Percentiles rank a stretch among this genome's conserved stretches.
phyloP scores from a whole-genome alignment of 2,113 vertebrate species.

The Amia ocellicauda region DNA sequence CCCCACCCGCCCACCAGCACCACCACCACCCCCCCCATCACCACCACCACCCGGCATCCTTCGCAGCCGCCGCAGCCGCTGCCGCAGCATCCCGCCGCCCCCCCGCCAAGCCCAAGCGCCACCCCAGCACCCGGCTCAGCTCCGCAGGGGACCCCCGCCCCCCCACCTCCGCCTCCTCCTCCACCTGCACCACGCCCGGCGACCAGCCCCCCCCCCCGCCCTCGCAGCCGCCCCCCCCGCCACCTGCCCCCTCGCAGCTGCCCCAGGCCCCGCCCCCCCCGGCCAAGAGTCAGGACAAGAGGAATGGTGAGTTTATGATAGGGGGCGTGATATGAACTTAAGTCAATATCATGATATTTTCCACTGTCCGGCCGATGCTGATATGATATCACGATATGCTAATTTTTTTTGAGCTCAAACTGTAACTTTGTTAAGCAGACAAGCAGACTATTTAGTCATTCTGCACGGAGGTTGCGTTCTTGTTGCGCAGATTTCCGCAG shows the following conservation, averaged over 20 bases:
- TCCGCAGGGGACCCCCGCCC: slow-evolving; percentile 45
- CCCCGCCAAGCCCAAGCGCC: slow-evolving; percentile 79
- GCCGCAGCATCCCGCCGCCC: slow-evolving; percentile 66
- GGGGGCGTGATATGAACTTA: too few relatives aligned
- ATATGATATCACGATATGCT: too few relatives aligned
- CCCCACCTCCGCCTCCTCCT: slow-evolving; percentile 36
- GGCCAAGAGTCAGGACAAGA: slow-evolving; percentile 65
- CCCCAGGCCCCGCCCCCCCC: slow-evolving; percentile 46
- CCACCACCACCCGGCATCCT: too few relatives aligned
- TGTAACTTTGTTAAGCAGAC: too few relatives aligned
- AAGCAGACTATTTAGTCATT: too few relatives aligned
- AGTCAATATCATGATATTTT: too few relatives aligned
- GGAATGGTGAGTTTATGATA: slow-evolving; percentile 51
- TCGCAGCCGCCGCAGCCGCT: too few relatives aligned
- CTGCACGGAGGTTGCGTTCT: too few relatives aligned
- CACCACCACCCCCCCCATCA: not conserved
- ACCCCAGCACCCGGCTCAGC: slow-evolving; percentile 87
- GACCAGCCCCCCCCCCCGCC: slow-evolving; percentile 50
- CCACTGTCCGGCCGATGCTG: too few relatives aligned
- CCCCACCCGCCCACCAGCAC: slow-evolving; percentile 57
- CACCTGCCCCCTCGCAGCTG: slow-evolving; percentile 41
- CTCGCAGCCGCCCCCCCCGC: slow-evolving; percentile 41
- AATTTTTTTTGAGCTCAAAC: too few relatives aligned
- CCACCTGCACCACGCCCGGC: slow-evolving; percentile 44
- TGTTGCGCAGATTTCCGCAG: too few relatives aligned